These are phyloP conservation scores for Tetraodon nigroviridis DNA, from an alignment of 2,113 vertebrate genomes.

Conservation along the genomic window DNA sequence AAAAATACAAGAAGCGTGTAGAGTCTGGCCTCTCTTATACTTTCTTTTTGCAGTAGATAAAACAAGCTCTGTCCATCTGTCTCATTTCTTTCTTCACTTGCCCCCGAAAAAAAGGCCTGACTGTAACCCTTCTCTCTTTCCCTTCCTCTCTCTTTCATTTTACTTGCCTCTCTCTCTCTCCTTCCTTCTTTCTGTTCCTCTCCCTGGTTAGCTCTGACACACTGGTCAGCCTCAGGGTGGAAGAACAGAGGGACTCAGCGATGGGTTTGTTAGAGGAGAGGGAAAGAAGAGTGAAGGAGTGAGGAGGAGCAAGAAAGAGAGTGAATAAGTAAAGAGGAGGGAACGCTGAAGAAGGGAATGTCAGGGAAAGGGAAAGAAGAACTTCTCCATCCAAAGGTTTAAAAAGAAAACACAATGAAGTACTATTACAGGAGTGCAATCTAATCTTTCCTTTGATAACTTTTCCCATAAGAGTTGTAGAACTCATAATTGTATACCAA, in stretches of 20 bases:
- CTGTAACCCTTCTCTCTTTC: slow-evolving; percentile 55
- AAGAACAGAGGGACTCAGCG: slow-evolving; percentile 78
- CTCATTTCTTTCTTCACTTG: slow-evolving; percentile 73
- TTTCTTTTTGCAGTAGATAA: slow-evolving; percentile 72
- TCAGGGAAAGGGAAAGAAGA: slow-evolving; percentile 47
- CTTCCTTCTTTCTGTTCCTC: slow-evolving; percentile 68
- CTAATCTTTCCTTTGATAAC: slow-evolving; percentile 4
- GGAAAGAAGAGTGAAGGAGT: slow-evolving; percentile 50
- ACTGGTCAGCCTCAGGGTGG: slow-evolving; percentile 78
- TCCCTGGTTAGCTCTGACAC: slow-evolving; percentile 79
- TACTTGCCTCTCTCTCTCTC: slow-evolving; percentile 60
- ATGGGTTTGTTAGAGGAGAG: slow-evolving; percentile 72
- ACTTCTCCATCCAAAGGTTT: slow-evolving; percentile 54
- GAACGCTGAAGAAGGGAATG: slow-evolving; percentile 19
- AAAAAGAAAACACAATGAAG: slow-evolving; percentile 38
- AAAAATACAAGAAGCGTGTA: slow-evolving; percentile 61
- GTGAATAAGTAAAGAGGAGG: slow-evolving; percentile 17
- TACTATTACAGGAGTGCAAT: background rate
- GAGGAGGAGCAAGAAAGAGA: slow-evolving; percentile 41
- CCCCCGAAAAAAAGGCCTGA: slow-evolving; percentile 72
- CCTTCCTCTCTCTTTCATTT: slow-evolving; percentile 53
- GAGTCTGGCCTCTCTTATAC: slow-evolving; percentile 60
- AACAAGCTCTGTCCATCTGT: slow-evolving; percentile 73
- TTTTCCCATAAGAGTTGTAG: background rate
- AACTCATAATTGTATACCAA: too few species aligned